Conservation (phyloP, 2,888 invertebrate species). For the Nysson spinosus region DNA sequence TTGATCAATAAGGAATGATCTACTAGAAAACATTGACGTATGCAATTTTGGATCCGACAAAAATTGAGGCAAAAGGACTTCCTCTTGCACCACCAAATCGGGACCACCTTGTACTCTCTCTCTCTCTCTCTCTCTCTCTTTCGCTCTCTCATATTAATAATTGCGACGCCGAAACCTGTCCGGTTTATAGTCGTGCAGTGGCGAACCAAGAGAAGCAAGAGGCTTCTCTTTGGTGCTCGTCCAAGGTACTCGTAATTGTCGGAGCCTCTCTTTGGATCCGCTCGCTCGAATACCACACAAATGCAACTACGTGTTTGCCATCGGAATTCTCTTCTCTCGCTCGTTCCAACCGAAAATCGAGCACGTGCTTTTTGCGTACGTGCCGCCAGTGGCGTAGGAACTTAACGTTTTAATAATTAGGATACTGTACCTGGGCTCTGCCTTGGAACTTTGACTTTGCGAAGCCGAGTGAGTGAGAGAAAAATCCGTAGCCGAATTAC, state of each 20-base stretch:
- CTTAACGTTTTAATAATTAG: background rate
- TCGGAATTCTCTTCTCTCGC: conserved; percentile 32
- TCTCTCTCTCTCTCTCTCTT: conserved; percentile 40
- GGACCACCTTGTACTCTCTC: conserved; percentile 53
- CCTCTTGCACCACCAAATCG: conserved; percentile 32
- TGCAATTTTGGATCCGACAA: too few species aligned
- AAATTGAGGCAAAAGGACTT: conserved; percentile 27
- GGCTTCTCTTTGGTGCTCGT: conserved; percentile 52
- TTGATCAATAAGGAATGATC: too few species aligned
- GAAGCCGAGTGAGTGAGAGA: too few species aligned
- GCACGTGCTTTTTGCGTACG: conserved; percentile 48
- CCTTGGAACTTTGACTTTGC: too few species aligned
- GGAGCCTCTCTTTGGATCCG: conserved; percentile 54
- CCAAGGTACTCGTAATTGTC: conserved; percentile 59
- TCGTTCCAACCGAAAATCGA: conserved; percentile 43
- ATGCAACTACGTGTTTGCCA: conserved; percentile 30
- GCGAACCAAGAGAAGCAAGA: conserved; percentile 49
- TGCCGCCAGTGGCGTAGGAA: conserved; percentile 14
- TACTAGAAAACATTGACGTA: too few species aligned
- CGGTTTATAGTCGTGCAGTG: conserved; percentile 64
- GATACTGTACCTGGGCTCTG: too few species aligned
- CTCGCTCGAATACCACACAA: conserved; percentile 51
- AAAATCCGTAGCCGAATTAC: too few species aligned
- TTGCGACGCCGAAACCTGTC: conserved; percentile 72
- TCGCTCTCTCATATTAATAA: conserved; percentile 69